Base-by-base conservation (phyloP, 1,140 invertebrate genomes). In the Drosophila mojavensis region DNA sequence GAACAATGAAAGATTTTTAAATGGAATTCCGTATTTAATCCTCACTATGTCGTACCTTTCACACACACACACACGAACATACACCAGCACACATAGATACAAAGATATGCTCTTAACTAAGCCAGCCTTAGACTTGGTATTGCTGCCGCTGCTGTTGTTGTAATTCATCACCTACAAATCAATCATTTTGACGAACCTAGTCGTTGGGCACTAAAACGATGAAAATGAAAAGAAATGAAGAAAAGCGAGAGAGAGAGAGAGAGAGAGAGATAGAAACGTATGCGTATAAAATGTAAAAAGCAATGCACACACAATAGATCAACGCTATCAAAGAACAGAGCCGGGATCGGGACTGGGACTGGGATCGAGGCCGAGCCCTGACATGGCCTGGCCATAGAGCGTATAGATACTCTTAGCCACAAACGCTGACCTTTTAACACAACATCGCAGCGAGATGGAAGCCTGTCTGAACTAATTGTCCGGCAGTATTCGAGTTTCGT, bases 81-180 rank as follows among this genome's bases (percentile, higher is more conserved):
- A 28, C 6, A 48, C 28, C 28, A 30, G 3, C 28, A 20, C 26
- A 43, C 33, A 36, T 20, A 45, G 20, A 39, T 28, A 20, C 7
- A 48, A 51, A 70, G 65, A 62, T 68, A 48, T 62, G 75, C 75
- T 77, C 63, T 74, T 77, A 77, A 77, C 75, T 77, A 77, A 77
- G 69, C 69, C 43, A 51, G 56, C 33, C 74, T 73, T 61, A 65
- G 72, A 76, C 75, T 81, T 75, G 43, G 41, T 55, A 39, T 4
- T 6, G 4, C 28, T 30, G 28, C 13, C n/a, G 60, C 36, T 77
- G 61, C 43, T 79, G 71, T 91, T 90, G 90, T 91, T 90, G 90
- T 91, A 91, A 91, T 91, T 91, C 90, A 91, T 91, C 90, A 91
- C 90, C 90, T 91, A 91, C 82, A 91, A 91, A 91, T 91, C 90